phyloP scores from a whole-genome alignment of 2,888 invertebrate genomes.

The Drosophila putrida region DNA sequence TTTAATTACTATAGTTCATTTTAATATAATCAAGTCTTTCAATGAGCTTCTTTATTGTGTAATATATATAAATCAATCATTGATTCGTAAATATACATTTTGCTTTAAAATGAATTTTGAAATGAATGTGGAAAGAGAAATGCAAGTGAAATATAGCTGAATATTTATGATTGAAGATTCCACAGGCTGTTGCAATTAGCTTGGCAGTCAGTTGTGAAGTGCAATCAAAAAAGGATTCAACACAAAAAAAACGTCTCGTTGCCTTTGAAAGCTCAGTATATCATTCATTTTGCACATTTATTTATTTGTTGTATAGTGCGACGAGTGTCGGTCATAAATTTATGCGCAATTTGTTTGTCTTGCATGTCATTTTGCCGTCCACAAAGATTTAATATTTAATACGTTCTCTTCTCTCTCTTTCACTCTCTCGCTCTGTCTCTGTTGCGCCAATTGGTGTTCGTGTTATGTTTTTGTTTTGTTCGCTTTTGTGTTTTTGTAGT shows the following conservation, averaged over 20 bases:
- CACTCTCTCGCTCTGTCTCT: background rate
- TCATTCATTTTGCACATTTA: conserved; percentile 47
- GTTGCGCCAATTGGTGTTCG: background rate
- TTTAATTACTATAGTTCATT: too few relatives aligned
- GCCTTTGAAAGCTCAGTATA: conserved; percentile 16
- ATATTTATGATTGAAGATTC: background rate
- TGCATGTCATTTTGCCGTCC: conserved; percentile 74
- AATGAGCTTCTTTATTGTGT: too few relatives aligned
- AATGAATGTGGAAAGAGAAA: too few relatives aligned
- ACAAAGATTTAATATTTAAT: conserved; percentile 73
- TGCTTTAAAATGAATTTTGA: background rate
- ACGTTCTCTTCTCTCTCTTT: conserved; percentile 24
- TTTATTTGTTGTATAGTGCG: conserved; percentile 44
- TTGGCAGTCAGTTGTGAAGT: conserved; percentile 2
- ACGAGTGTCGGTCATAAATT: conserved; percentile 62
- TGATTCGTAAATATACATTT: background rate
- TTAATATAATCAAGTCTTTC: too few relatives aligned
- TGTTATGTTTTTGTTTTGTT: conserved; percentile 12
- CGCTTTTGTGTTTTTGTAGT: conserved; percentile 36
- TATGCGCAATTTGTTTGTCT: conserved; percentile 70
- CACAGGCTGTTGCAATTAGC: conserved; percentile 11
- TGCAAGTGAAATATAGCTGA: too few relatives aligned
- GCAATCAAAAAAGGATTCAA: conserved; percentile 2
- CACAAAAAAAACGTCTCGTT: conserved; percentile 20
- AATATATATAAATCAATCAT: background rate